A percentile compares a stretch with the other conserved stretches of the same genome.
Evolutionary conservation across 2,113 vertebrate genomes (phyloP).

Genomic region (Anolis carolinensis): DNA sequence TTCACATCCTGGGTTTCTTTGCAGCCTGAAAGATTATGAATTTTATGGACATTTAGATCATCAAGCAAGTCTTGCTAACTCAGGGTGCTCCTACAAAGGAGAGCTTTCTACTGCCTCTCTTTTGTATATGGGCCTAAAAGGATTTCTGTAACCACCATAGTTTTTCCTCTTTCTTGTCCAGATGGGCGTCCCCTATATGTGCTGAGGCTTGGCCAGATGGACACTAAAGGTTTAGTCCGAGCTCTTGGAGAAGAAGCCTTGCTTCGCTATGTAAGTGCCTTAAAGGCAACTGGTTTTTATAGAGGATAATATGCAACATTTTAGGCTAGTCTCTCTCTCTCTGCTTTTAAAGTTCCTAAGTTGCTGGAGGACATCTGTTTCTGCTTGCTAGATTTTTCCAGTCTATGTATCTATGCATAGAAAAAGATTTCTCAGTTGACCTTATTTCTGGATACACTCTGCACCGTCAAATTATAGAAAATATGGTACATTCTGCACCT

Average conservation of each 20-base stretch:
- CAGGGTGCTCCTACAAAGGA: neutral
- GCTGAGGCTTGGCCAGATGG: conserved; percentile 95
- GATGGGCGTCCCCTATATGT: conserved; percentile 94
- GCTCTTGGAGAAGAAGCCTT: conserved; percentile 91
- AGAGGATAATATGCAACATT: neutral
- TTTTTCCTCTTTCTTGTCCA: conserved; percentile 50
- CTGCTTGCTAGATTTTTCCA: neutral
- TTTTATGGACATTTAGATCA: neutral
- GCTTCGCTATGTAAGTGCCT: conserved; percentile 88
- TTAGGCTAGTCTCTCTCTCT: neutral
- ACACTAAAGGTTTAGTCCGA: conserved; percentile 93
- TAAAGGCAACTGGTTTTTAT: neutral
- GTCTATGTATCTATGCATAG: neutral
- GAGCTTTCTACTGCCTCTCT: neutral
- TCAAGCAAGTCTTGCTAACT: neutral
- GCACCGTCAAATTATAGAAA: neutral
- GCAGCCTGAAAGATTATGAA: neutral
- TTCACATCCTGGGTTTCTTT: neutral
- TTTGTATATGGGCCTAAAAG: neutral
- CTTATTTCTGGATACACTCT: neutral
- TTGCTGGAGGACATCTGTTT: too few relatives aligned
- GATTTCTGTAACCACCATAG: neutral
- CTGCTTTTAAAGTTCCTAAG: neutral
- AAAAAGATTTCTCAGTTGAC: neutral
- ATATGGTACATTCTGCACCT: neutral